Conservation (phyloP, 2,113 vertebrate genomes). For the Murina feae region DNA sequence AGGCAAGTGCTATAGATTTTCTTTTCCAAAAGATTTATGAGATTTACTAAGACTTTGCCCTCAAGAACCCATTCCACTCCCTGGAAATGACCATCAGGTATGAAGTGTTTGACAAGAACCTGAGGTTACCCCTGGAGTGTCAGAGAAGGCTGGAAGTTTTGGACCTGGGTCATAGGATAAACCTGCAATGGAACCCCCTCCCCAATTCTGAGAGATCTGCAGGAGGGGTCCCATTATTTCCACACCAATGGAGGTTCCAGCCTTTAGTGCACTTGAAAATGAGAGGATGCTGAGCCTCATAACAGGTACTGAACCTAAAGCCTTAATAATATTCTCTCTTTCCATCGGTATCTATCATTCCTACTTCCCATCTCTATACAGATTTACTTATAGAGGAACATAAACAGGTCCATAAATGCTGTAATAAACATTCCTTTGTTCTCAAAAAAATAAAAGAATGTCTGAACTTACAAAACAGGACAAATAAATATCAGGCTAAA, state of each 20-base stretch:
- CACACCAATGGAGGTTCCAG: neutral
- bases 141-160: constrained; percentile 95
- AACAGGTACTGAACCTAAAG: neutral
- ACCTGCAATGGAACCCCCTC: accelerated
- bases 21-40: constrained; percentile 96
- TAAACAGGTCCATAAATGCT: neutral
- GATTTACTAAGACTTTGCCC: constrained; percentile 96
- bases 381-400: constrained; percentile 58
- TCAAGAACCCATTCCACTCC: constrained; percentile 98
- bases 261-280: neutral
- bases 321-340: neutral
- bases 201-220: neutral
- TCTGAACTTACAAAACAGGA: neutral
- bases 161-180: constrained; percentile 89
- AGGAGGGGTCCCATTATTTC: neutral
- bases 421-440: constrained; percentile 65
- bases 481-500: neutral
- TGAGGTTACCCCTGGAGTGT: constrained; percentile 91
- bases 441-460: neutral
- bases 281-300: neutral
- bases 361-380: constrained; percentile 32
- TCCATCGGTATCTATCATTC: neutral
- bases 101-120: constrained; percentile 95
- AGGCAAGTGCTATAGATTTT: constrained; percentile 92
- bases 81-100: constrained; percentile 99